Base-by-base conservation (phyloP, 2,113 vertebrate species). In the Cephalopholis sonnerati region DNA sequence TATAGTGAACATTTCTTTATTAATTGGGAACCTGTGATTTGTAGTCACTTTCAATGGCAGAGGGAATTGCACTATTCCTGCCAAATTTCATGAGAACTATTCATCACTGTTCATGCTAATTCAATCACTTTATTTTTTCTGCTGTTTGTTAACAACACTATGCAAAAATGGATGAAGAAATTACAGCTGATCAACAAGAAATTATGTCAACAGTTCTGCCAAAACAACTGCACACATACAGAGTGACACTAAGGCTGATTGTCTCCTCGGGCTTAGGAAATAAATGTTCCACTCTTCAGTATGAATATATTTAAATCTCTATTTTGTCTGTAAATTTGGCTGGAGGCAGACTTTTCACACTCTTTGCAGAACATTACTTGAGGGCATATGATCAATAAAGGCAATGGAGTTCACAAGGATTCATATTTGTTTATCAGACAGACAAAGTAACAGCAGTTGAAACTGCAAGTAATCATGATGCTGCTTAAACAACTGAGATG, bases 171-270 rank as follows among this genome's bases (percentile, higher is more conserved):
- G 51, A 32, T 32, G 3, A 25, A 51, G 27, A 63, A 51, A 67
- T 69, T 63, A 66, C 29, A 81, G 13, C 10, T 71, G 32, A 76
- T 51, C 13, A 62, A 55, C 24, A 15, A 75, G 9, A 66, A 69
- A 36, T 41, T 1, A 22, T 20, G 24, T 24, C 5, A 54, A 55
- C 36, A 70, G 20, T 61, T 75, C 20, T 62, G 13, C 18, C 25
- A 73, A 69, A 48, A 55, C 64, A 41, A 48, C 58, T 59, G n/a
- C 24, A 59, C 41, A 4, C 22, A 27, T 8, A 44, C 24, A 29
- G 24, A 44, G 8, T 24, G 51, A 58, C 74, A 44, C 8, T 54
- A 25, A 20, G 27, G 36, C 48, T 55, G 22, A 57, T n/a, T 36
- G 27, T 70, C 41, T n/a, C 67, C 53, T 65, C n/a, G 27, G 69